Conservation (phyloP, 2,113 vertebrate genomes). For the Xenus cinereus region DNA sequence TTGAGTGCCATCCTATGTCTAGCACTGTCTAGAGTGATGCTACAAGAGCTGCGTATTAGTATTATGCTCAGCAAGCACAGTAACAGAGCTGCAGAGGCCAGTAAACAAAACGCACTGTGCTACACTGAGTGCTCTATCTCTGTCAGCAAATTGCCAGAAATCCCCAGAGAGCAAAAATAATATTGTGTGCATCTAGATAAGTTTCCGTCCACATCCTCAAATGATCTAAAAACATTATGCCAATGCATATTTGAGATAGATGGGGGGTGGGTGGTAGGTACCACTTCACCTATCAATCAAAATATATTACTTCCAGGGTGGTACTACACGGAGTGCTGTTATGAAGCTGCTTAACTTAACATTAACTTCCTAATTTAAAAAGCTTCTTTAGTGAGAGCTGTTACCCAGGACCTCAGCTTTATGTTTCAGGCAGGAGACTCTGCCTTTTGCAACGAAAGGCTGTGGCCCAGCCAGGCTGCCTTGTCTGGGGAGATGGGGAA, state of each 20-base stretch:
- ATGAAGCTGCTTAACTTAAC: background rate
- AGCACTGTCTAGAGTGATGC: background rate
- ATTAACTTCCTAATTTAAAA: background rate
- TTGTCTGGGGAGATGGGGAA: background rate
- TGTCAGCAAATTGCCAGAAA: background rate
- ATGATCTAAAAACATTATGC: background rate
- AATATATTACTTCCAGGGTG: background rate
- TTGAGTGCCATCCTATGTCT: background rate
- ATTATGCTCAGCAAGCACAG: background rate
- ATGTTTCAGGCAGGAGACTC: background rate
- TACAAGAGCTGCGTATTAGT: background rate
- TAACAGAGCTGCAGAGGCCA: background rate
- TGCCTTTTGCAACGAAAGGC: background rate
- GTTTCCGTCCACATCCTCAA: background rate
- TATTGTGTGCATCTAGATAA: background rate
- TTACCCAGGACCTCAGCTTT: background rate
- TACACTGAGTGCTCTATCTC: background rate
- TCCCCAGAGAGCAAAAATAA: background rate
- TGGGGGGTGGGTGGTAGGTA: fast-evolving
- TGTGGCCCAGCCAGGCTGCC: background rate
- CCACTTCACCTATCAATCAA: background rate
- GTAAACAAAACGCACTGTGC: background rate
- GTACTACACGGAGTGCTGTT: background rate
- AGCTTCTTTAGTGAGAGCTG: background rate
- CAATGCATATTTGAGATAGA: background rate